Evolutionary conservation across 2,888 invertebrate genomes (phyloP).

Genomic region (Eupeodes luniger): DNA sequence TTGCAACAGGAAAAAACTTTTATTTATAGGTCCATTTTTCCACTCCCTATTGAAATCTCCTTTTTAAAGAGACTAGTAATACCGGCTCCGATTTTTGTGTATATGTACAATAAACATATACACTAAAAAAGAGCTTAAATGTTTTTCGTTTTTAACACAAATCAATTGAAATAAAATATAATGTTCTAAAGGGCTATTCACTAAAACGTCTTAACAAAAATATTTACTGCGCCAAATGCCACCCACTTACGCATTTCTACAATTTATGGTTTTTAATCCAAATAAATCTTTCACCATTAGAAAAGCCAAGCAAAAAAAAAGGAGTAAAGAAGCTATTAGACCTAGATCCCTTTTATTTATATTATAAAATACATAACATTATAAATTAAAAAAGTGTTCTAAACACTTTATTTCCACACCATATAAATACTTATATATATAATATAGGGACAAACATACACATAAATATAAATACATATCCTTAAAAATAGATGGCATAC

Average conservation of each 20-base stretch:
- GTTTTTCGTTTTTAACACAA: not conserved
- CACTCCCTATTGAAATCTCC: too few species aligned
- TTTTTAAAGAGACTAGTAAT: too few species aligned
- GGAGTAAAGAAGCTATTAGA: not conserved
- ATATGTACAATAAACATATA: too few species aligned
- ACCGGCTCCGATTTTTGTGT: too few species aligned
- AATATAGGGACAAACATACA: not conserved
- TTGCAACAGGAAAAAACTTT: too few species aligned
- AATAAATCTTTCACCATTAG: slow-evolving; percentile 31
- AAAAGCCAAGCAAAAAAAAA: not conserved
- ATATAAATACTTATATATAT: not conserved
- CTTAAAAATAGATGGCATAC: slow-evolving; percentile 56
- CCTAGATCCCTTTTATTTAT: not conserved
- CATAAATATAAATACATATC: not conserved
- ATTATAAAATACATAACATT: slow-evolving; percentile 8
- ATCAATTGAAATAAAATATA: slow-evolving; percentile 21
- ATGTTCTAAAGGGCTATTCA: not conserved
- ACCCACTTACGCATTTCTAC: slow-evolving; percentile 18
- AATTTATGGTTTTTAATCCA: slow-evolving; percentile 27
- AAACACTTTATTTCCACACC: slow-evolving; percentile 35
- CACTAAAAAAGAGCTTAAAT: not conserved
- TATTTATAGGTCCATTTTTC: too few species aligned
- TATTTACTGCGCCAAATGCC: slow-evolving; percentile 22
- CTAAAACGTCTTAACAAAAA: slow-evolving; percentile 25
- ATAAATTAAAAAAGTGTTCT: slow-evolving; percentile 35